Percentiles rank a stretch among this genome's conserved stretches.
Evolutionary conservation across 2,888 invertebrate genomes (phyloP).

Genomic region (Hirtodrosophila confusa): DNA sequence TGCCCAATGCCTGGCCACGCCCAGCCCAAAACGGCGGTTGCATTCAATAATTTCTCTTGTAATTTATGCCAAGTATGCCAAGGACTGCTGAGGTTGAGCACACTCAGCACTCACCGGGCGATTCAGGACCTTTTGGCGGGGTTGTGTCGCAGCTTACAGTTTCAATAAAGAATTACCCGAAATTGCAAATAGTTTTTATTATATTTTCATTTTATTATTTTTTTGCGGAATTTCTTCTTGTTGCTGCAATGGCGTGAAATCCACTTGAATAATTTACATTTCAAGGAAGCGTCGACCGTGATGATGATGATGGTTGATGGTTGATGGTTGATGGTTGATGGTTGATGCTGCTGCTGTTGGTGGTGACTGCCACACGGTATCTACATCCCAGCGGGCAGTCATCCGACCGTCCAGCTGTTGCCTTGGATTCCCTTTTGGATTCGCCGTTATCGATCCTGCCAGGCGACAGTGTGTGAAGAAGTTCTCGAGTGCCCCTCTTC

Average conservation of each 20-base stretch:
- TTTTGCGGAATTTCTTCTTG: constrained; percentile 14
- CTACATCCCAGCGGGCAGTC: constrained; percentile 46
- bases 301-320: constrained; percentile 3
- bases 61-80: constrained; percentile 70
- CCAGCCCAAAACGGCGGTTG: constrained; percentile 36
- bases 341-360: constrained; percentile 16
- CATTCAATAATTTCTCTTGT: constrained; percentile 41
- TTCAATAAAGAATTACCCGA: constrained; percentile 2
- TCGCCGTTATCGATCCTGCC: constrained; percentile 63
- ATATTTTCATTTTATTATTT: constrained; percentile 1
- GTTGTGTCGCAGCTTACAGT: constrained; percentile 11
- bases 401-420: constrained; percentile 42
- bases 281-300: constrained; percentile 28
- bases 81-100: constrained; percentile 29
- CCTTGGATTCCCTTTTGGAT: constrained; percentile 7
- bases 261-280: constrained; percentile 79
- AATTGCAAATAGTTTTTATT: constrained; percentile 32
- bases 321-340: too few relatives aligned
- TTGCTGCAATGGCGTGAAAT: constrained; percentile 67
- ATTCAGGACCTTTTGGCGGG: constrained; percentile 12
- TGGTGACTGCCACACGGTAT: constrained; percentile 48
- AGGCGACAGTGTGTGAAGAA: constrained; percentile 73
- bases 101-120: constrained; percentile 66
- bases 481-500: constrained; percentile 52
- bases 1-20: constrained; percentile 32